Evolutionary conservation across 2,113 vertebrate genomes (phyloP).

Genomic region (Emberiza fucata): DNA sequence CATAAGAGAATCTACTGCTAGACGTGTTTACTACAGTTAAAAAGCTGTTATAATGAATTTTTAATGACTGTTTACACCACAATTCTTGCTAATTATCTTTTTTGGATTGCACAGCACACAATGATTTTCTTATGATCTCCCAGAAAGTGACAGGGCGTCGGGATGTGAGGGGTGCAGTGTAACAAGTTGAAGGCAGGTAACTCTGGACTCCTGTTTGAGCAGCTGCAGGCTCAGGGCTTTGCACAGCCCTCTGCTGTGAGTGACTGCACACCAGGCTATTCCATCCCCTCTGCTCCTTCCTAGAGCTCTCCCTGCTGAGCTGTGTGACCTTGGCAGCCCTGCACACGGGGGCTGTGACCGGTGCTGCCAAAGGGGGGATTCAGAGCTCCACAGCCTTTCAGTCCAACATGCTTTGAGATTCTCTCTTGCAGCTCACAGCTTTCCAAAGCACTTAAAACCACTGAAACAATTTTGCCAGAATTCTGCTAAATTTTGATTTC

Average conservation of each 20-base stretch:
- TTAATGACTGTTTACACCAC: conserved; percentile 66
- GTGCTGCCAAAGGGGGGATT: neutral
- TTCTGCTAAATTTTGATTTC: neutral
- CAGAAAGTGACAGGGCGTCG: neutral
- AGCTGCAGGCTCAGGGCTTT: neutral
- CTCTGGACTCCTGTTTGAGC: neutral
- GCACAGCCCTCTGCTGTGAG: neutral
- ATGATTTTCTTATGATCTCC: conserved; percentile 46
- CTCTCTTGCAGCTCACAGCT: neutral
- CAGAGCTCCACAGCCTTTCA: neutral
- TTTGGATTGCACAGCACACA: conserved; percentile 25
- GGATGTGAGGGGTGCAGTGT: neutral
- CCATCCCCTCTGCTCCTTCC: neutral
- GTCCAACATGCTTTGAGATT: neutral
- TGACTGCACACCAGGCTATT: neutral
- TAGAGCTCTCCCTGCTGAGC: neutral
- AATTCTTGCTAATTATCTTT: conserved; percentile 60
- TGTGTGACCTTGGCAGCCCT: neutral
- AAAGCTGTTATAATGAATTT: conserved; percentile 62
- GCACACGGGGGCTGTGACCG: neutral
- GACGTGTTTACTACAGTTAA: conserved; percentile 67
- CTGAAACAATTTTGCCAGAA: neutral
- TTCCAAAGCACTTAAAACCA: neutral
- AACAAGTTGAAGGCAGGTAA: neutral
- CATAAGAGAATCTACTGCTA: conserved; percentile 39